Base-by-base conservation (phyloP, 2,113 vertebrate species). In the Phalacrocorax pelagicus region DNA sequence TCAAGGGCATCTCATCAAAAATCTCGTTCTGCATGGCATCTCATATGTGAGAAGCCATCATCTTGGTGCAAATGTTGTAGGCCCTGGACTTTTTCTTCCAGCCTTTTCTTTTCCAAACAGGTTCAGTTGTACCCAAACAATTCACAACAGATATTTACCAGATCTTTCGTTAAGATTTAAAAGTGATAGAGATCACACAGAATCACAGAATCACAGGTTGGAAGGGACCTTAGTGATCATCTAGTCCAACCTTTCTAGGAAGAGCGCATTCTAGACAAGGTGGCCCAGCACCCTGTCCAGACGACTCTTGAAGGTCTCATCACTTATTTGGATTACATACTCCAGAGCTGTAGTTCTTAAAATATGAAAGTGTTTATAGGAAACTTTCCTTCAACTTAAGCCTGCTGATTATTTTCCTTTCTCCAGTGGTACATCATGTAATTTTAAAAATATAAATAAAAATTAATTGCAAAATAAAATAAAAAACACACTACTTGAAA, bases 21-120 rank as follows among this genome's bases (percentile, higher is more conserved):
- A 38, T 44, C 23, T 57, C 23, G 9, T 36, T 82, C 30, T 51
- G 10, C 5, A 6, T 36, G 30, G 27, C 9, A 30, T 40, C 14
- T 61, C 18, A 6, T 20, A 13, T 18, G 14, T 36, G 11, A 58
- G 24, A 74, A 86, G 11, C 5, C 0, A 0, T 40, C 52, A 40
- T 40, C 26, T 54, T 59, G 16, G 5, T 73, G 12, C 9, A 52
- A 74, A 9, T 49, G 14, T 19, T 80, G 8, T 15, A 46, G 32
- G 16, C 11, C 14, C 30, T 65, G 38, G 29, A n/a, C n/a, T 63
- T 72, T n/a, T 54, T 29, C 34, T 81, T 72, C 54, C 54, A 86
- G 13, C 5, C 23, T 49, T 23, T 71, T 72, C 10, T 47, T 61
- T 47, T 51, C 58, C 38, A 57, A 75, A 36, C 24, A 86, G 6